A percentile compares a stretch with the other conserved stretches of the same genome.
These are phyloP conservation scores for Ciconia stormi DNA, from an alignment of 2,113 vertebrate species.

Conservation along the genomic window DNA sequence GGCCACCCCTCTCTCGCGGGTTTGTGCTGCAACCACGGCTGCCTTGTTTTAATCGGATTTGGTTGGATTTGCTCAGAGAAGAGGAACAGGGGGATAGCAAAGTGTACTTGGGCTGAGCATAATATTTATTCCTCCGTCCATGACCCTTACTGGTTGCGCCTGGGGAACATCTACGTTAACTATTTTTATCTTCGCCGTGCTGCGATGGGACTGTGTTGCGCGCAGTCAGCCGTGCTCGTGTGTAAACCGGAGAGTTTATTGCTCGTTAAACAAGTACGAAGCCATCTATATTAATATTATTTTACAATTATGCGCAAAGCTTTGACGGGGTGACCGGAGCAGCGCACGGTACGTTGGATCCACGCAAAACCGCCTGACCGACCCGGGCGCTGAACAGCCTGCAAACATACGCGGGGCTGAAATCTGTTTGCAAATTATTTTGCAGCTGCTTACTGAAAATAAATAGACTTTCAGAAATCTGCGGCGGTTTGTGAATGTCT, in stretches of 20 bases:
- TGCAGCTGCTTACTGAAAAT: neutral
- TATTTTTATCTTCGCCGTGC: neutral
- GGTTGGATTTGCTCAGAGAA: neutral
- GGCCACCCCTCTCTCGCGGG: fast-evolving
- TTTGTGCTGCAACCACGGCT: fast-evolving
- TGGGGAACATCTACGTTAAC: neutral
- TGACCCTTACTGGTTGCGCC: neutral
- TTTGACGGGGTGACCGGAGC: neutral
- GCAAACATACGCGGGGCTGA: fast-evolving
- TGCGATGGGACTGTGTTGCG: neutral
- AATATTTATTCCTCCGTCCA: neutral
- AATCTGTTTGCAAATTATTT: neutral
- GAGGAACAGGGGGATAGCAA: neutral
- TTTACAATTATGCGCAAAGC: no score
- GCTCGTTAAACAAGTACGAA: neutral
- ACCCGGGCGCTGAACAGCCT: no score
- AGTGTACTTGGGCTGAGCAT: neutral
- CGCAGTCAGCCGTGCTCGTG: neutral
- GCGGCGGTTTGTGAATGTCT: neutral
- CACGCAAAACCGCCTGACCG: fast-evolving
- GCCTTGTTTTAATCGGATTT: neutral
- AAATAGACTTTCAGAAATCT: neutral
- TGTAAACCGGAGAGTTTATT: no score
- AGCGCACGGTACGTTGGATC: no score
- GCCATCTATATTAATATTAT: fast-evolving